Percentiles rank a stretch among this genome's conserved stretches.
phyloP scores from a whole-genome alignment of 2,888 invertebrate species.

The Drosophila dives region DNA sequence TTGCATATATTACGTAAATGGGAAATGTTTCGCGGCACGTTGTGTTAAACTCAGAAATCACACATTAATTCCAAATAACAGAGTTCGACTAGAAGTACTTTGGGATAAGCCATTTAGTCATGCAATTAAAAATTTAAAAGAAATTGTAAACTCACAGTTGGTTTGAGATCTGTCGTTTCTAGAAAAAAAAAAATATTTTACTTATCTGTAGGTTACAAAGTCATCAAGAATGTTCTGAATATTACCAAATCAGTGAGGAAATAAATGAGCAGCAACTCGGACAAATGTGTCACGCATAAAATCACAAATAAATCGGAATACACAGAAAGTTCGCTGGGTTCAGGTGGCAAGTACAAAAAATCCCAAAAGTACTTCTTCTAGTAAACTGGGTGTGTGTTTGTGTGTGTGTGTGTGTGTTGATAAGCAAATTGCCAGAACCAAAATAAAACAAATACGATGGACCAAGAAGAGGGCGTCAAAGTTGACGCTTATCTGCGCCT shows the following conservation, averaged over 20 bases:
- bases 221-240: slow-evolving; percentile 8
- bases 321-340: slow-evolving; percentile 31
- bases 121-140: neutral
- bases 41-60: neutral
- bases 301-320: slow-evolving; percentile 25
- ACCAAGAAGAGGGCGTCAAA: slow-evolving; percentile 65
- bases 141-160: neutral
- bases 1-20: slow-evolving; percentile 3
- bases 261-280: slow-evolving; percentile 41
- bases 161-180: neutral
- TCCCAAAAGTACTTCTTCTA: slow-evolving; percentile 6
- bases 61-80: neutral
- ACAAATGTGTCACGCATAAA: slow-evolving; percentile 58
- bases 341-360: slow-evolving; percentile 27
- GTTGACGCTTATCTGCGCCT: slow-evolving; percentile 76
- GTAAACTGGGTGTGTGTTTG: neutral
- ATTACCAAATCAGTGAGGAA: slow-evolving; percentile 30
- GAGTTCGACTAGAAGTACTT: neutral
- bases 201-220: slow-evolving; percentile 6
- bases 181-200: neutral
- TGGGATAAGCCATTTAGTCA: neutral
- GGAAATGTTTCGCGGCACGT: neutral
- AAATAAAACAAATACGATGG: slow-evolving; percentile 29
- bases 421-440: slow-evolving; percentile 43
- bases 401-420: slow-evolving; percentile 27